Evolutionary conservation across 2,113 vertebrate species (phyloP).

Genomic region (Perca flavescens): DNA sequence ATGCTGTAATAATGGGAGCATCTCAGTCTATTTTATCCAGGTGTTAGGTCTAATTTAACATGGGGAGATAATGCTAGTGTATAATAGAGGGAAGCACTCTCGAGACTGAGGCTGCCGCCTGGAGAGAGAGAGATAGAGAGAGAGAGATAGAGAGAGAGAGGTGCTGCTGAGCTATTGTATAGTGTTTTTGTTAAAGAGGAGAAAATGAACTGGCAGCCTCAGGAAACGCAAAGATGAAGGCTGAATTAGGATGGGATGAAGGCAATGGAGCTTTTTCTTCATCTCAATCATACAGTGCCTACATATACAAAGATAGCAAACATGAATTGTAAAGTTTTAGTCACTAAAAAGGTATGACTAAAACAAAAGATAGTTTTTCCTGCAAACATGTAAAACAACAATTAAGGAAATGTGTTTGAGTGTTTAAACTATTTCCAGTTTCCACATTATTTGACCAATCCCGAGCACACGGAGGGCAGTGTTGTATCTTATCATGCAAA

Average conservation of each 20-base stretch:
- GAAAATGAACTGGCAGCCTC: constrained; percentile 5
- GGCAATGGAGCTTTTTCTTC: not conserved
- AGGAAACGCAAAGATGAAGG: not conserved
- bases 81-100: constrained; percentile 6
- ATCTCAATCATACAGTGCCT: not conserved
- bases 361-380: not conserved
- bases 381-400: not conserved
- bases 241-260: not conserved
- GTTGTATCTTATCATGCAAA: not conserved
- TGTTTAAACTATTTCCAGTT: not conserved
- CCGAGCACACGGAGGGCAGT: not conserved
- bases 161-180: not conserved
- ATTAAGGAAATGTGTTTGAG: not conserved
- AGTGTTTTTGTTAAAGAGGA: not conserved
- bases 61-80: constrained; percentile 9
- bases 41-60: not conserved
- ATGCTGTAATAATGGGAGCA: constrained; percentile 21
- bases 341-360: not conserved
- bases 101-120: constrained; percentile 1
- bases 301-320: not conserved
- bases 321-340: not conserved
- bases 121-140: not conserved
- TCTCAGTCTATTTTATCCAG: constrained; percentile 24
- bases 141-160: not conserved
- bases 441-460: not conserved